Base-by-base conservation (phyloP, 30 jellyfish, hydroid and myxozoan genomes). In the Pelagia noctiluca region DNA sequence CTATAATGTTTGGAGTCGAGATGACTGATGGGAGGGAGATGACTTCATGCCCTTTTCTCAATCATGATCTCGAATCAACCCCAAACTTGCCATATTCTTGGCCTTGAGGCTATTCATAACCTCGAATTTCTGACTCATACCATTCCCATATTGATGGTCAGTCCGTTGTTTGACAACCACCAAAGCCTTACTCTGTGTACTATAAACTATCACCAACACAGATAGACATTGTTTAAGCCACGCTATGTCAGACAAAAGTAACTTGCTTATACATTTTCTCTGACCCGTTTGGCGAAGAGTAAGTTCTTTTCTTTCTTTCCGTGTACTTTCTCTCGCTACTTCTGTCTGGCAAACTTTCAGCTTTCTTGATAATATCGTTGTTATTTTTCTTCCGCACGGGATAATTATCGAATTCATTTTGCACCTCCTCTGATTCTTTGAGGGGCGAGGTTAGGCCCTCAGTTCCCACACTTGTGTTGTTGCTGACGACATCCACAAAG, bases 221-320 rank as follows among this genome's bases (percentile, higher is more conserved):
- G 5, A 54, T 3, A 29, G 25, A 54, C 25, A n/a, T n/a, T n/a
- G n/a, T n/a, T 42, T 16, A 42, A 42, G 57, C 57, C 57, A 42
- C 57, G 57, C 57, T 42, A 5, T 42, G 8, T 42, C 57, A 42
- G 57, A 81, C 91, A 42, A 81, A 81, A 25, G 91, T 81, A 13
- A 81, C 91, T 67, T 81, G 91, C 38, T 81, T 81, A 31, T 81
- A 81, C 91, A 81, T 67, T 70, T 81, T 81, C 47, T 66, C 91
- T 23, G 37, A 37, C 26, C 91, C 91, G 11, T 81, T 67, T 21
- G 84, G 84, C 2, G 91, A 29, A n/a, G 91, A 65, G 50, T 33
- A 48, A 19, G 70, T 35, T 36, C 84, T 33, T 49, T 28, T 81
- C 21, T 70, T 50, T 24, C 91, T 69, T 28, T 67, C 91, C 53